Conservation (phyloP, 1,140 invertebrate genomes). For the Vanessa tameamea region DNA sequence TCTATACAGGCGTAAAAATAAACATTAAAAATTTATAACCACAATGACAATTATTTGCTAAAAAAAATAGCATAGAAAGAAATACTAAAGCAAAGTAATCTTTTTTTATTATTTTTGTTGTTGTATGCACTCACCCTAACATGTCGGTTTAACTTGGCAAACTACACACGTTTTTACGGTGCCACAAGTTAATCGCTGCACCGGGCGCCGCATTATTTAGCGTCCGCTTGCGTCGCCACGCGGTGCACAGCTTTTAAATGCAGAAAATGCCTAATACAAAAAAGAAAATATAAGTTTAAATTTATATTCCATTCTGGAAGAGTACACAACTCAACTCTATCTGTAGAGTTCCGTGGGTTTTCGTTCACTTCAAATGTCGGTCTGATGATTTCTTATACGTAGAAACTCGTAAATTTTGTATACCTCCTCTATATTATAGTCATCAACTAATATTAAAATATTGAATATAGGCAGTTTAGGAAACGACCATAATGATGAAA, state of each 20-base stretch:
- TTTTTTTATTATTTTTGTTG: not conserved
- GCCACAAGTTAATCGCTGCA: constrained; percentile 24
- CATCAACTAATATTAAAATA: too few species aligned
- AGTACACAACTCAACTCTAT: not conserved
- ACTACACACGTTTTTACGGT: constrained; percentile 29
- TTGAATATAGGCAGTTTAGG: too few species aligned
- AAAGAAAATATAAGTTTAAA: not conserved
- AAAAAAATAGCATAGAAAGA: not conserved
- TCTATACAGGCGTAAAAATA: too few species aligned
- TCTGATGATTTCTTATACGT: too few species aligned
- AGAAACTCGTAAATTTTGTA: too few species aligned
- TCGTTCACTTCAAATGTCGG: not conserved
- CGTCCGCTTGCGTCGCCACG: not conserved
- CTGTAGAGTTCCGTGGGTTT: not conserved
- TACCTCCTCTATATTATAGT: too few species aligned
- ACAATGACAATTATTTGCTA: too few species aligned
- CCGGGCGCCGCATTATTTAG: constrained; percentile 27
- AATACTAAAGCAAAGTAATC: not conserved
- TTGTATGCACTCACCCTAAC: constrained; percentile 5
- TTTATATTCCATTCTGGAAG: not conserved
- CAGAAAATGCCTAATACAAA: constrained; percentile 9
- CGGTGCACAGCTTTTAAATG: constrained; percentile 3
- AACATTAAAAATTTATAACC: too few species aligned
- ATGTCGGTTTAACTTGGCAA: constrained; percentile 28
- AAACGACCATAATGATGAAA: too few species aligned